phyloP scores from a whole-genome alignment of 2,797 vertebrate genomes.

The Moxostoma hubbsi region DNA sequence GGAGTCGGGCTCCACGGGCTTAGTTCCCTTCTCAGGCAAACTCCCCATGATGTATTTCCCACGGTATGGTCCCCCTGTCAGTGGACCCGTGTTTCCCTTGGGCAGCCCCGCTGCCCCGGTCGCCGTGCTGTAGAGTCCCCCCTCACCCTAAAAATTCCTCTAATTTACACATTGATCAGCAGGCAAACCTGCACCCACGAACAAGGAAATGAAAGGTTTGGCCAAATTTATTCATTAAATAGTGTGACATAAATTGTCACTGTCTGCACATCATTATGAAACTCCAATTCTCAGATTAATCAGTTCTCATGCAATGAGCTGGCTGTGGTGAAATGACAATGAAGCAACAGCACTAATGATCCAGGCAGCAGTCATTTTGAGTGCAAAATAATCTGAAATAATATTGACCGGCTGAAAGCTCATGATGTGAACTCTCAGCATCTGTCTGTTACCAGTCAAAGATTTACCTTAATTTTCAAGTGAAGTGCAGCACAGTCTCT shows the following conservation, averaged over 20 bases:
- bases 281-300: conserved; percentile 5
- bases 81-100: too few species aligned
- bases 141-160: too few species aligned
- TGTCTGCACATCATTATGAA: conserved; percentile 14
- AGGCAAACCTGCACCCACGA: not conserved
- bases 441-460: conserved; percentile 19
- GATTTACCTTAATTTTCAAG: too few species aligned
- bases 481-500: not conserved
- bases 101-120: too few species aligned
- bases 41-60: too few species aligned
- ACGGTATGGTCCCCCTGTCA: too few species aligned
- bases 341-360: conserved; percentile 17
- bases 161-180: not conserved
- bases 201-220: conserved; percentile 17
- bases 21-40: too few species aligned
- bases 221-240: conserved; percentile 22
- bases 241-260: conserved; percentile 2
- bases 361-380: not conserved
- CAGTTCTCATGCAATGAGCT: not conserved
- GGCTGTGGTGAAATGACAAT: conserved; percentile 23
- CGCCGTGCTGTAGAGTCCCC: too few species aligned
- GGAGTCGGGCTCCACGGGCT: too few species aligned
- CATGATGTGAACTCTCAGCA: not conserved
- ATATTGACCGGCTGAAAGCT: conserved; percentile 20
- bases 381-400: conserved; percentile 30